Base-by-base conservation (phyloP, 1,140 invertebrate genomes). In the Philotrypesis tridentata region DNA sequence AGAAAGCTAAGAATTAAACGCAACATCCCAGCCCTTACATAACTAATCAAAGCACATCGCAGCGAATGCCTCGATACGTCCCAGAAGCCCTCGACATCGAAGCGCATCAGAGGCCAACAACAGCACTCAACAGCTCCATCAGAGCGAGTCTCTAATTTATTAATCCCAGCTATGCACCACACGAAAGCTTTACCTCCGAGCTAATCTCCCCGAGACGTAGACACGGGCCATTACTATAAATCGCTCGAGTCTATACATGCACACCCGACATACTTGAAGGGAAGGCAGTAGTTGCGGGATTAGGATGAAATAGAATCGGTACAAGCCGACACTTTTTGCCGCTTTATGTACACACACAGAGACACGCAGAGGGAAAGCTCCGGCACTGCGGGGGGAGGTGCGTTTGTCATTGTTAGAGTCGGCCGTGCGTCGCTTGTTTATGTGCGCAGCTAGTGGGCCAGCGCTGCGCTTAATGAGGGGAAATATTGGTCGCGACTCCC, bases 401-500 rank as follows among this genome's bases (percentile, higher is more conserved):
- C 61, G 61, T 65, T 65, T 65, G 25, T 65, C 61, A 65, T 65
- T 21, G 61, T 65, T 65, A 65, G 61, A 29, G 14, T 27, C 48
- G 48, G 17, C n/a, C 48, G 21, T n/a, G 21, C 21, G 48, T 55
- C 21, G 17, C 48, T 55, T 55, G 48, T 55, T 55, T 55, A 55
- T 55, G 48, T 55, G 48, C 48, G 5, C 43, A 17, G n/a, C n/a
- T 55, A 55, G 48, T 48, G 37, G 3, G 23, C 61, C 61, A 25
- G 61, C 61, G 61, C 27, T 65, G 61, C 27, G 61, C 23, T 65
- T 65, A 65, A 65, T 65, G 27, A 25, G 61, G 11, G 61, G 61
- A 65, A 27, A 65, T 65, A 65, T 29, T 65, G 61, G 9, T 14
- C 27, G 61, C 23, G 61, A 65, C 12, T 27, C 2, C 23, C 11